Conservation (phyloP, 2,888 invertebrate species). For the Drosophila tanythrix region DNA sequence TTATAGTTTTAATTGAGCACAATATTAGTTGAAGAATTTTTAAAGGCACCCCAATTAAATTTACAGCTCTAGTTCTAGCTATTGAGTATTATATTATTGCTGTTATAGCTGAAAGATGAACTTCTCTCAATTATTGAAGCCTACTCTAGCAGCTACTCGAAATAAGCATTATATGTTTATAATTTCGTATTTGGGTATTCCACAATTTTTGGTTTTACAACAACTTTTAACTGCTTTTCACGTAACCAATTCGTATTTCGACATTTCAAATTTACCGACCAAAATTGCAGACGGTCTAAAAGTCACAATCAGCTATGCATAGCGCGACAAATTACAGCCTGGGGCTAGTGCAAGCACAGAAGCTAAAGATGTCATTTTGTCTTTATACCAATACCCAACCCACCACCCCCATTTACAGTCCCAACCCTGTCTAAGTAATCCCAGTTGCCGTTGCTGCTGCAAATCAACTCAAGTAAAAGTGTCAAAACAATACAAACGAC, state of each 20-base stretch:
- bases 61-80: background rate
- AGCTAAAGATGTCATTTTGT: conserved; percentile 26
- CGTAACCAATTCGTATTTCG: background rate
- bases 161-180: background rate
- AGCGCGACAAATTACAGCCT: conserved; percentile 17
- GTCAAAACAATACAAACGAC: conserved; percentile 72
- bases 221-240: background rate
- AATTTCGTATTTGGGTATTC: background rate
- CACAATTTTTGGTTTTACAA: background rate
- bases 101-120: background rate
- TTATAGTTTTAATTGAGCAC: background rate
- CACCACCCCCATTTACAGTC: background rate
- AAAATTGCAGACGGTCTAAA: conserved; percentile 18
- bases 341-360: conserved; percentile 15
- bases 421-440: conserved; percentile 34
- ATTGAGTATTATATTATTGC: background rate
- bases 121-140: background rate
- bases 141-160: background rate
- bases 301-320: conserved; percentile 3
- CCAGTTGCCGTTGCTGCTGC: conserved; percentile 52
- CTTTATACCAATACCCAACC: background rate
- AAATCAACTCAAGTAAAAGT: conserved; percentile 75
- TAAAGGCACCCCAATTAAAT: background rate
- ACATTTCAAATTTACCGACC: background rate
- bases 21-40: background rate